Base-by-base conservation (phyloP, 1,140 invertebrate genomes). In the Prorops nasuta region DNA sequence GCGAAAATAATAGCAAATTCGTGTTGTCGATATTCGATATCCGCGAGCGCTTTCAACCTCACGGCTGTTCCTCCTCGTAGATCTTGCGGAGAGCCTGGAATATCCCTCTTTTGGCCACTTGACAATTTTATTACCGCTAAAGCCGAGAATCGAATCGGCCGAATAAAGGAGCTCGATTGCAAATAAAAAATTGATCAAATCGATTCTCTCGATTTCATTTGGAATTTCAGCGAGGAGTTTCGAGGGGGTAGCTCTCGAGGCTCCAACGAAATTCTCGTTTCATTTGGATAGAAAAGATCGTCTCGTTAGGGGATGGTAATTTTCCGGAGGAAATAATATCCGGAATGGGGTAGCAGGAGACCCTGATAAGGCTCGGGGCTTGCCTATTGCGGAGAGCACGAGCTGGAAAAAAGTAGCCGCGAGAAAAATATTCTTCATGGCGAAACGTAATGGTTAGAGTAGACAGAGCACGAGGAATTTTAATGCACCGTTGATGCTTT, bases 311-410 rank as follows among this genome's bases (percentile, higher is more conserved):
- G 31, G 58, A 61, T 61, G 58, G 57, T 61, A 61, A 61, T 61
- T 61, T 61, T 61, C 58, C 43, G 42, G 45, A 52, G 58, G 58
- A 61, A 61, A 61, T 61, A 49, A 61, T 60, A 61, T 60, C 58
- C 45, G 41, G 10, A 14, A 38, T 17, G 15, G 24, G 4, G 24
- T 28, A 28, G 24, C 24, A 28, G 15, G 14, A 17, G 15, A 12
- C 17, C 36, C 17, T 17, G 36, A 38, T 38, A 38, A 38, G 16
- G 12, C 7, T 14, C 14, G 17, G 10, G 18, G 17, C 24, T 28
- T 28, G 24, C 24, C 24, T 10, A 28, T 28, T 10, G 14, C 19
- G 44, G 38, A 34, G 46, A 31, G 35, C 48, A 53, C 43, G 39
- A 18, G 44, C 21, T 38, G n/a, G n/a, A n/a, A n/a, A n/a, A 48